Evolutionary conservation across 2,888 invertebrate genomes (phyloP), one percentile per base, ranked within the genome.

Genomic region (Caenorhabditis plicata): DNA sequence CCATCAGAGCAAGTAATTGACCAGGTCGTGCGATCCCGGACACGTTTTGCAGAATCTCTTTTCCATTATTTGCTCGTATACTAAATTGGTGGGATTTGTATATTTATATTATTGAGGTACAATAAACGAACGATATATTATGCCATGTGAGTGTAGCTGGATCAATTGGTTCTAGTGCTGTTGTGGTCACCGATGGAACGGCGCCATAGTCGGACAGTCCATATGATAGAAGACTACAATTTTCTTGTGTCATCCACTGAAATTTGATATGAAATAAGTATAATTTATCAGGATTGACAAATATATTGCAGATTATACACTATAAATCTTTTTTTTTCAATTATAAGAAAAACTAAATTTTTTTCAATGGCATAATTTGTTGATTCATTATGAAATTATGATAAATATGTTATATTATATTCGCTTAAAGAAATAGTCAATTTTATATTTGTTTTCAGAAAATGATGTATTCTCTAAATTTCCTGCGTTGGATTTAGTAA

Each of bases 1-100:
- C 80, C 80, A 80, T 80, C 50, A 80, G 46, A 11, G 80, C 80
- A 26, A 80, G 58, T 27, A 79, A 53, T 44, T 80, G 71, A 20
- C 80, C 78, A 0, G 80, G 75, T 5, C 45, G 29, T 1, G 76
- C 75, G 11, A 64, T 50, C 9, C 78, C 79, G 22, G 58, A 65
- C 1, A 71, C 71, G 27, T 57, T 56, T 26, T 52, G 52, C 9
- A 70, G 52, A 32, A 70, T 52, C 33, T 58, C 57, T 48, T 58
- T 57, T 41, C 42, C 47, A 4, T 46, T 54, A 39, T 38, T n/a
- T 8, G 54, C 53, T 22, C 36, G 44, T 22, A 67, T 64, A 36
- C 67, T 67, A 41, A 40, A 51, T 27, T 32, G 23, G n/a, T 15
- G 36, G n/a, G 7, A 9, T 40, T 40, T 20, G 8, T 40, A 22